A percentile compares a stretch with the other conserved stretches of the same genome.
These are phyloP conservation scores for Lagria hirta DNA, from an alignment of 2,888 invertebrate genomes.

Conservation along the genomic window DNA sequence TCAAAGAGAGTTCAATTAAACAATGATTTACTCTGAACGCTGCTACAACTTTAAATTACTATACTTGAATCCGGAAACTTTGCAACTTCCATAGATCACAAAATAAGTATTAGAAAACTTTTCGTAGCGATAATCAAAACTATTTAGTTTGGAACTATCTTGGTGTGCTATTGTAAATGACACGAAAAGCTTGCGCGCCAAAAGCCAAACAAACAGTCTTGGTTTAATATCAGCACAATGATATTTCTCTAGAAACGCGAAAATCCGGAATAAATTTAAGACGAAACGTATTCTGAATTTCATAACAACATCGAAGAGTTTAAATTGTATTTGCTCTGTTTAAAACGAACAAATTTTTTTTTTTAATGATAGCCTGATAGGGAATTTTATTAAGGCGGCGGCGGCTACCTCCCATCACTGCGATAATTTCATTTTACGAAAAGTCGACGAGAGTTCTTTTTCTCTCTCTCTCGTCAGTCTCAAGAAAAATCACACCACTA, in stretches of 20 bases:
- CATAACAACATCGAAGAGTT: conserved; percentile 36
- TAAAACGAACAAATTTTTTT: no score
- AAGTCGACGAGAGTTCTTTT: conserved; percentile 11
- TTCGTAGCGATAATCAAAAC: conserved; percentile 3
- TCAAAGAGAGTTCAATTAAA: conserved; percentile 29
- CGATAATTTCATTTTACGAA: conserved; percentile 14
- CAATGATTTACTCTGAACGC: conserved; percentile 5
- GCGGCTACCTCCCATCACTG: no score
- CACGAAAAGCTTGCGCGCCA: conserved; percentile 8
- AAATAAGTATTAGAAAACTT: conserved; percentile 19
- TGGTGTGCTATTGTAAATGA: conserved; percentile 4
- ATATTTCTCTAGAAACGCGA: conserved; percentile 41
- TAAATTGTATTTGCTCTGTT: no score
- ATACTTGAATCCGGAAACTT: not conserved
- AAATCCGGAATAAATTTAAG: conserved; percentile 45
- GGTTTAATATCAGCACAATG: conserved; percentile 40
- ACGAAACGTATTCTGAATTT: conserved; percentile 36
- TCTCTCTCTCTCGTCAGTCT: not conserved
- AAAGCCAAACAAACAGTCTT: conserved; percentile 31
- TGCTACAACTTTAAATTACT: conserved; percentile 7
- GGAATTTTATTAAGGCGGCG: no score
- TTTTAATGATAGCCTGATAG: no score
- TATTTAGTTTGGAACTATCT: conserved; percentile 6
- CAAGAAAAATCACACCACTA: conserved; percentile 15
- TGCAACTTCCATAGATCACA: conserved; percentile 1